phyloP scores from a whole-genome alignment of 2,113 vertebrate genomes.

The Gymnocephalus cernua region DNA sequence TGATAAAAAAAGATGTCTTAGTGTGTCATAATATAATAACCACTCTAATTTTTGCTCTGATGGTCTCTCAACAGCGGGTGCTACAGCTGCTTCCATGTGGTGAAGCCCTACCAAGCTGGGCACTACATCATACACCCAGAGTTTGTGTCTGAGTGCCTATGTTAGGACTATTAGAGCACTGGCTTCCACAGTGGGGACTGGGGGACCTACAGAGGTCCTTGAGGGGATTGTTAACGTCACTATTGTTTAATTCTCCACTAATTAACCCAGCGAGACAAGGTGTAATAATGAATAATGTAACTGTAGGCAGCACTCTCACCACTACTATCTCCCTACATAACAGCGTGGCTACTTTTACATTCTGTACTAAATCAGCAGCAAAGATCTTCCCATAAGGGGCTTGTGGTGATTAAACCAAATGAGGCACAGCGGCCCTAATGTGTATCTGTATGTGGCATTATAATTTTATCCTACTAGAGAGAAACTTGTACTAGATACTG shows the following conservation, averaged over 20 bases:
- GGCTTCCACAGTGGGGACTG: conserved; percentile 11
- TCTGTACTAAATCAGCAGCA: conserved; percentile 32
- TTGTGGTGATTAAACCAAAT: conserved; percentile 3
- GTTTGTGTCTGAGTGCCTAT: conserved; percentile 80
- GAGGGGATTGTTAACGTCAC: conserved; percentile 31
- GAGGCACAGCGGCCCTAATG: conserved; percentile 5
- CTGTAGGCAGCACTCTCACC: conserved; percentile 17
- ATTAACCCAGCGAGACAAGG: conserved; percentile 50
- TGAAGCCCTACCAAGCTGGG: conserved; percentile 80
- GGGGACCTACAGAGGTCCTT: conserved; percentile 7
- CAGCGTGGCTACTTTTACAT: conserved; percentile 33
- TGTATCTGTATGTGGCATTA: conserved; percentile 28
- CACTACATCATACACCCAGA: conserved; percentile 85
- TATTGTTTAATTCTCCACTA: conserved; percentile 54
- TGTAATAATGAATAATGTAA: conserved; percentile 53
- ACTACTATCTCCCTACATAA: conserved; percentile 33
- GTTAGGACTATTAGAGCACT: conserved; percentile 34
- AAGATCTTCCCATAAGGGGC: conserved; percentile 19
- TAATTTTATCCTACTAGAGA: conserved; percentile 16
- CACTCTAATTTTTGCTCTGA: conserved; percentile 7
- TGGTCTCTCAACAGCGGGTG: conserved; percentile 74
- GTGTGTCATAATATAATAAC: neutral
- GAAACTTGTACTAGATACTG: too few species aligned
- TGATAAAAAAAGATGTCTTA: neutral
- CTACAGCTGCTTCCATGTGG: conserved; percentile 85